Conservation (phyloP, 2,113 vertebrate species). For the Hippocampus zosterae region DNA sequence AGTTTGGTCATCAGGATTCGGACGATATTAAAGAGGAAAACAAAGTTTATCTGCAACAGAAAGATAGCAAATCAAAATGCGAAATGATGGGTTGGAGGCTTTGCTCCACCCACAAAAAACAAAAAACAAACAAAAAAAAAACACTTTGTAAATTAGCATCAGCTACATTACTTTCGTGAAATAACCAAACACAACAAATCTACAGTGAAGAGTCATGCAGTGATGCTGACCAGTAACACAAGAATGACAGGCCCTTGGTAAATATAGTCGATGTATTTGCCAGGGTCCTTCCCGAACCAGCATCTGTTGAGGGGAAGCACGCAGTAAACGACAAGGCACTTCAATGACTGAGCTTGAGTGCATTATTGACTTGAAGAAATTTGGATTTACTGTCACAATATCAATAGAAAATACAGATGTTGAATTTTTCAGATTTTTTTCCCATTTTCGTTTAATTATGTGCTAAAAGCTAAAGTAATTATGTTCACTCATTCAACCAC, state of each 20-base stretch:
- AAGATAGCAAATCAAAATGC: neutral
- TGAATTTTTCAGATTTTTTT: neutral
- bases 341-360: neutral
- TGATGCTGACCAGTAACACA: slow-evolving; percentile 85
- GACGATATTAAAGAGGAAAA: slow-evolving; percentile 98
- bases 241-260: slow-evolving; percentile 97
- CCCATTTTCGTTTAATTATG: neutral
- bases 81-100: too few relatives aligned
- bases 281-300: slow-evolving; percentile 97
- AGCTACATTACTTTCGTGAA: neutral
- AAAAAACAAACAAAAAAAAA: too few relatives aligned
- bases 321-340: slow-evolving; percentile 5
- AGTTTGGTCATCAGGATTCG: slow-evolving; percentile 97
- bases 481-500: slow-evolving; percentile 44
- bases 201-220: neutral
- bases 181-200: neutral
- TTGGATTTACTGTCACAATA: neutral
- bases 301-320: slow-evolving; percentile 72
- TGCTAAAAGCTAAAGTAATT: neutral
- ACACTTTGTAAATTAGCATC: too few relatives aligned
- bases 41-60: slow-evolving; percentile 88
- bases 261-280: slow-evolving; percentile 95
- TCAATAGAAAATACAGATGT: neutral
- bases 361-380: too few relatives aligned
- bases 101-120: too few relatives aligned